Evolutionary conservation across 1,140 invertebrate species (phyloP), one percentile per base, ranked within the genome.

Genomic region (Bombus terrestris): DNA sequence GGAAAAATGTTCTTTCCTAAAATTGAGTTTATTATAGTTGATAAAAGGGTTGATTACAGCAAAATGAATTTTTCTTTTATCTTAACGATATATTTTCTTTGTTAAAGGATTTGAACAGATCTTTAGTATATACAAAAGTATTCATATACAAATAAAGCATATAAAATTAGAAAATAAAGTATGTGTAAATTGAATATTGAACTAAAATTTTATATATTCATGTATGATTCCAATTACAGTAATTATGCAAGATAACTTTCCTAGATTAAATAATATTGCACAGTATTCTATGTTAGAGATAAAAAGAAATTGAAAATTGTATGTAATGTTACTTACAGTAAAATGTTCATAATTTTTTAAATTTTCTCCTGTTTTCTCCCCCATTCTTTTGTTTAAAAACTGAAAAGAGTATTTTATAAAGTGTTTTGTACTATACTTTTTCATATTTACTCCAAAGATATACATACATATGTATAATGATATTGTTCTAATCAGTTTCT

Each of bases 71-170:
- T 37, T 43, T 13, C 66, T 64, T 75, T 25, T 88, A 64, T 87
- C 90, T 92, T 91, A 91, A 93, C 90, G 92, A 92, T 92, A 89
- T 91, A 90, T 87, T 87, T 91, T 91, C 91, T 89, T 92, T 87
- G 88, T 92, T 82, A 91, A 92, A 89, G 4, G 10, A 88, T 92
- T 91, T 90, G 80, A 90, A 93, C 90, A 93, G 83, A 89, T 35
- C 87, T 91, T 89, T 88, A 86, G 41, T 92, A 92, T 91, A 90
- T 91, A 93, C 91, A 92, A 92, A 91, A 91, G 69, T 71, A 81
- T 69, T 89, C 81, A 89, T 88, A 82, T 89, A 90, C 89, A 91
- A 53, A 76, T 76, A 37, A 66, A 68, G 32, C 68, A 47, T 41
- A 76, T 83, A 83, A 41, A 76, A 57, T 62, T 53, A 32, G 12